Evolutionary conservation across 2,797 vertebrate species (phyloP).

Genomic region (Adelosebastes latens): DNA sequence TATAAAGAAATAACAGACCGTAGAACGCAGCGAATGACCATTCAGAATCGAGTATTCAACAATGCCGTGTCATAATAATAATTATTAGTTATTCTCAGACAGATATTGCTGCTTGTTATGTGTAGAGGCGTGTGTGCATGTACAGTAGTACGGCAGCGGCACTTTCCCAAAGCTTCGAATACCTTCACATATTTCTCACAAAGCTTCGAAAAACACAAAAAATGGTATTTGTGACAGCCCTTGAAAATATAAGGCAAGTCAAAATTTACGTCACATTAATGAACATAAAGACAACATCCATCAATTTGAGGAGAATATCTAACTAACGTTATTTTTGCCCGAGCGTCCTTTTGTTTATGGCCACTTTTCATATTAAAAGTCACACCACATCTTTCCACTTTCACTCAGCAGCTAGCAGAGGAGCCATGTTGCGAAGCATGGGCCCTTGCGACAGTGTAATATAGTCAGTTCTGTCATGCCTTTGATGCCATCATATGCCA

Average conservation of each 20-base stretch:
- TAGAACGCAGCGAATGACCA: no score
- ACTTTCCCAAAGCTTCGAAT: no score
- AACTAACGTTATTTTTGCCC: background rate
- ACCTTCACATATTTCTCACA: background rate
- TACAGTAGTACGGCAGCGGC: no score
- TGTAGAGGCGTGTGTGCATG: no score
- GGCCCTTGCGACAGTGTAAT: slow-evolving; percentile 42
- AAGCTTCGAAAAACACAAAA: no score
- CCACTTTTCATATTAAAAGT: slow-evolving; percentile 25
- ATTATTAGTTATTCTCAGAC: no score
- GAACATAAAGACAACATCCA: slow-evolving; percentile 7
- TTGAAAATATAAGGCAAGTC: slow-evolving; percentile 7
- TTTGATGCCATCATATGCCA: slow-evolving; percentile 69
- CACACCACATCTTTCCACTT: slow-evolving; percentile 11
- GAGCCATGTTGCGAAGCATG: slow-evolving; percentile 35
- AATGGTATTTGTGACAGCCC: no score
- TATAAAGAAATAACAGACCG: no score
- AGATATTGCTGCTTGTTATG: no score
- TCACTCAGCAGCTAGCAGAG: slow-evolving; percentile 17
- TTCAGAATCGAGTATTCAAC: no score
- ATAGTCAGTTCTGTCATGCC: slow-evolving; percentile 51
- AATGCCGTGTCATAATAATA: no score
- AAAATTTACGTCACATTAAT: slow-evolving; percentile 2
- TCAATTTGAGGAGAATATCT: background rate
- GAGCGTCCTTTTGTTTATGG: slow-evolving; percentile 4